These are phyloP conservation scores for Molossus alvarezi DNA, from an alignment of 2,797 vertebrate genomes.

Conservation along the genomic window DNA sequence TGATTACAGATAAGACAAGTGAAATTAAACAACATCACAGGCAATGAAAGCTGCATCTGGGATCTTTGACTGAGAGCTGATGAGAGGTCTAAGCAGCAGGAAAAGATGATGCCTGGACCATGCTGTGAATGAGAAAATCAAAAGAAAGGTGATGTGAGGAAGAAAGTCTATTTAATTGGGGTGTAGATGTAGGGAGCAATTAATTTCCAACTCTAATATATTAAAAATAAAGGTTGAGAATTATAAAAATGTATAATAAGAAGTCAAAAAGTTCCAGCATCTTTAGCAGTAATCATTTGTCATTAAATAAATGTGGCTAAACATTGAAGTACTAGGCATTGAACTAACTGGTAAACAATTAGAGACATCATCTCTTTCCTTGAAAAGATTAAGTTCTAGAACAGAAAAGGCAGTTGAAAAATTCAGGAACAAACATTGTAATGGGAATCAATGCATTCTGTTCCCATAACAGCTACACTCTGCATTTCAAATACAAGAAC, in stretches of 20 bases:
- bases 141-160: background rate
- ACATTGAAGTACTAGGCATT: background rate
- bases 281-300: background rate
- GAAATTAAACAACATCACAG: conserved; percentile 30
- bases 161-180: conserved; percentile 25
- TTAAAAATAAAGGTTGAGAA: conserved; percentile 6
- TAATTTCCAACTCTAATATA: conserved; percentile 45
- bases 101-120: rapidly evolving
- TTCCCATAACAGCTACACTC: background rate
- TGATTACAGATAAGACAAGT: conserved; percentile 75
- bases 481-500: background rate
- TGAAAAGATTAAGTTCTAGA: background rate
- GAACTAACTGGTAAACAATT: background rate
- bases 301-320: background rate
- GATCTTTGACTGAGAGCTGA: conserved; percentile 37
- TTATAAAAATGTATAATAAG: conserved; percentile 9
- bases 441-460: background rate
- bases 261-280: background rate
- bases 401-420: background rate
- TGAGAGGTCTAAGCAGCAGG: background rate
- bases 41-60: background rate
- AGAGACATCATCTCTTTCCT: conserved; percentile 8
- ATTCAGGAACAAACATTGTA: background rate
- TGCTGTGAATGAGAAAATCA: conserved; percentile 63
- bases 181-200: background rate